Evolutionary conservation across 2,113 vertebrate genomes (phyloP).

Genomic region (Bettongia penicillata): DNA sequence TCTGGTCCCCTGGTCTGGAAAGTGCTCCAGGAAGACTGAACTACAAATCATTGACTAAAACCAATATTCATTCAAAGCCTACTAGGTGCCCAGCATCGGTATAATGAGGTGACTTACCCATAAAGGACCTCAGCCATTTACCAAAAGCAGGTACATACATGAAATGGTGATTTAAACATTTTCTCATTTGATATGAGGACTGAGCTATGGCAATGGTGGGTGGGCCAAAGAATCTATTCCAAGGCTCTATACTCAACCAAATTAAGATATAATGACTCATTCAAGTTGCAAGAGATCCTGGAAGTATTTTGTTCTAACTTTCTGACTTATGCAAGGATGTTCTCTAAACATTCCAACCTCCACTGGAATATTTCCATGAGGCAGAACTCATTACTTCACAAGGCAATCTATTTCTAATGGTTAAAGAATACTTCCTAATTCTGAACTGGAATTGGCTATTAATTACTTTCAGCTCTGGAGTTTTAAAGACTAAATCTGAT

Average conservation of each 20-base stretch:
- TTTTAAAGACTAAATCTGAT: not conserved
- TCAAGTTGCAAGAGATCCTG: not conserved
- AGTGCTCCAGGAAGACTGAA: not conserved
- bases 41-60: not conserved
- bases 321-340: not conserved
- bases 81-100: not conserved
- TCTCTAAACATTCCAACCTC: not conserved
- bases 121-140: not conserved
- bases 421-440: not conserved
- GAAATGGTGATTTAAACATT: not conserved
- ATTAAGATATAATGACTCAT: not conserved
- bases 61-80: not conserved
- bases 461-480: not conserved
- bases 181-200: not conserved
- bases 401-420: not conserved
- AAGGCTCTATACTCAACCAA: not conserved
- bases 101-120: not conserved
- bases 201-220: not conserved
- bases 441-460: no score
- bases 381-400: not conserved
- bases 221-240: not conserved
- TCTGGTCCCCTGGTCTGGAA: not conserved
- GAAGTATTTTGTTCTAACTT: not conserved
- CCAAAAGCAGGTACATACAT: conserved; percentile 37
- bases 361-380: not conserved